These are phyloP conservation scores for Aplocera efformata DNA, from an alignment of 2,888 invertebrate species.

Conservation along the genomic window DNA sequence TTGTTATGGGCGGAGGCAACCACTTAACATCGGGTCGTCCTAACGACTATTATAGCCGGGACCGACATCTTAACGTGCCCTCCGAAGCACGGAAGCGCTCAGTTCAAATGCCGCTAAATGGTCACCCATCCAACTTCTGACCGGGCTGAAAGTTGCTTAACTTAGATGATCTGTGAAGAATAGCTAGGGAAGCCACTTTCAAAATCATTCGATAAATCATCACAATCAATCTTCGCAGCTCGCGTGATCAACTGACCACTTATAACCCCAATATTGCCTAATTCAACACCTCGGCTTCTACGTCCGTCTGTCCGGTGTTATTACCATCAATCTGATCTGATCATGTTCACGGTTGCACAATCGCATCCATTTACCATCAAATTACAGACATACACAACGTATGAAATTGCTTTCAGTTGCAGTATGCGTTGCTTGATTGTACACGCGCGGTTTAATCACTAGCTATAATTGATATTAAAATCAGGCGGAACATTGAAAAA, in stretches of 20 bases:
- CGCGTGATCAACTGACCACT: not conserved
- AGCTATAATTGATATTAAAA: not conserved
- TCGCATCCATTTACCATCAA: conserved; percentile 41
- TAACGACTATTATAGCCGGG: too few relatives aligned
- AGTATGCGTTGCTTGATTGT: not conserved
- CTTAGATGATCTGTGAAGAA: too few relatives aligned
- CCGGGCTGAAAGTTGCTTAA: too few relatives aligned
- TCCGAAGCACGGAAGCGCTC: too few relatives aligned
- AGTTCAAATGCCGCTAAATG: too few relatives aligned
- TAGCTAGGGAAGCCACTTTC: too few relatives aligned
- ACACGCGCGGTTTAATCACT: not conserved
- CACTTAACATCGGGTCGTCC: too few relatives aligned
- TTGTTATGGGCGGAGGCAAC: too few relatives aligned
- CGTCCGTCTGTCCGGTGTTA: conserved; percentile 14
- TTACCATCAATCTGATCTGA: conserved; percentile 34
- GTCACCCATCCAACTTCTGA: too few relatives aligned
- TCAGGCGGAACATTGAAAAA: too few relatives aligned
- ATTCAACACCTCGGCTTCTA: conserved; percentile 14
- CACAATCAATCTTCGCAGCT: not conserved
- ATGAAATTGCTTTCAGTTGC: conserved; percentile 16
- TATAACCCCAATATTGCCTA: conserved; percentile 6
- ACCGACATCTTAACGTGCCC: too few relatives aligned
- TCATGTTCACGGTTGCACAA: conserved; percentile 42
- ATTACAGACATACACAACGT: conserved; percentile 37
- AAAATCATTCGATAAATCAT: conserved; percentile 2